Evolutionary conservation across 2,113 vertebrate genomes (phyloP), one percentile per base, ranked within the genome.

Genomic region (Amazona vittata): DNA sequence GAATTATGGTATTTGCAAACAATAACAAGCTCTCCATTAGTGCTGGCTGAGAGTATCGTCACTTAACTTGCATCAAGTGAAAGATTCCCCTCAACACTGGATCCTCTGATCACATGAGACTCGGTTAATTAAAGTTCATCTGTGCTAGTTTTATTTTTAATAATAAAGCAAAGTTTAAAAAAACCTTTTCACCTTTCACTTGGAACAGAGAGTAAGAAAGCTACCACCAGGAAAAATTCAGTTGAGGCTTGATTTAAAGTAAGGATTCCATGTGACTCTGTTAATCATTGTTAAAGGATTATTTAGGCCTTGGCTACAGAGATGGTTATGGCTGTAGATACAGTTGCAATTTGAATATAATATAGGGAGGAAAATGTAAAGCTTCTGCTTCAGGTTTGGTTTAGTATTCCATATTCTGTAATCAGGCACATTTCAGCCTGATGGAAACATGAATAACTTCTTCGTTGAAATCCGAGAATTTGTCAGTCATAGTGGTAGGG

Each of bases 131-230:
- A 31, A 93, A 94, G 80, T 91, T 94, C 60, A 91, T 75, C 89
- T 59, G 20, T 29, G 43, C 73, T 86, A 9, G 46, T 68, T 94
- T 91, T 95, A 84, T 86, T 94, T 94, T 97, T 94, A 90, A 83
- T 71, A 88, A 73, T 57, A 76, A 88, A 87, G 22, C 3, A 7
- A 91, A 91, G 82, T 83, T 90, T 83, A 49, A 80, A 90, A 94
- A 92, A 83, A 89, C 26, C 50, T 88, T 83, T 90, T 65, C 63
- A 83, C 60, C 64, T 95, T 81, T 74, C 60, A 46, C 81, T 89
- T 74, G 26, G 20, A 81, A 60, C 29, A 86, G 69, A 83, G 46
- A 75, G 10, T 68, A 37, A 89, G n/a, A 73, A 88, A 90, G 16
- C 41, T 39, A 62, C 29, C 44, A 39, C 14, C 24, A 29, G 53